A percentile compares a stretch with the other conserved stretches of the same genome.
These are phyloP conservation scores for Drosophila seguyi DNA, from an alignment of 1,140 invertebrate species.

Conservation along the genomic window DNA sequence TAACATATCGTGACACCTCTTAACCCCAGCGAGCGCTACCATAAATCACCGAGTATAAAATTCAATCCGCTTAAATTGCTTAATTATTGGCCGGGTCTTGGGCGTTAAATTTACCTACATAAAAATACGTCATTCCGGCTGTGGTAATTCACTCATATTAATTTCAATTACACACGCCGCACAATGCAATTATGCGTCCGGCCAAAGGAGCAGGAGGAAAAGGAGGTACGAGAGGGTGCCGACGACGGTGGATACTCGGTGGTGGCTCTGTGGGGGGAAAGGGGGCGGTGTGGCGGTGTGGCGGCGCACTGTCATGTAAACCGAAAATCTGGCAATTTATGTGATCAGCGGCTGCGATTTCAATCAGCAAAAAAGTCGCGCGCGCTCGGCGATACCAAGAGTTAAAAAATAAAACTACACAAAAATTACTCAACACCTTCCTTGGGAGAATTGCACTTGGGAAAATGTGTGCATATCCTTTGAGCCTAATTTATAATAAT, in stretches of 20 bases:
- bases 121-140: slow-evolving; percentile 73
- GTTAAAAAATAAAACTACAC: slow-evolving; percentile 12
- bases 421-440: slow-evolving; percentile 81
- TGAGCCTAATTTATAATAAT: too few species aligned
- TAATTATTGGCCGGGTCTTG: slow-evolving; percentile 76
- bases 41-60: slow-evolving; percentile 71
- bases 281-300: slow-evolving; percentile 14
- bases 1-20: slow-evolving; percentile 51
- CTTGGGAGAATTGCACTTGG: slow-evolving; percentile 11
- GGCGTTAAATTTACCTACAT: slow-evolving; percentile 71
- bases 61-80: slow-evolving; percentile 84
- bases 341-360: slow-evolving; percentile 79
- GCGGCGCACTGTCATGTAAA: slow-evolving; percentile 66
- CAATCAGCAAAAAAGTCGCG: slow-evolving; percentile 66
- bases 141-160: slow-evolving; percentile 81
- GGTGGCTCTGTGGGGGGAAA: slow-evolving; percentile 6
- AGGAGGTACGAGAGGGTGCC: neutral
- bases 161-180: slow-evolving; percentile 82
- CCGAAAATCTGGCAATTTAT: slow-evolving; percentile 83
- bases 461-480: neutral
- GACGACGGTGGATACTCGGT: slow-evolving; percentile 1
- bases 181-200: slow-evolving; percentile 82
- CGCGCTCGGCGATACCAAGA: slow-evolving; percentile 23
- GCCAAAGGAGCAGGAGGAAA: neutral
- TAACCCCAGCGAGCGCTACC: slow-evolving; percentile 55